Evolutionary conservation across 2,113 vertebrate species (phyloP).

Genomic region (Emydocephalus ijimae): DNA sequence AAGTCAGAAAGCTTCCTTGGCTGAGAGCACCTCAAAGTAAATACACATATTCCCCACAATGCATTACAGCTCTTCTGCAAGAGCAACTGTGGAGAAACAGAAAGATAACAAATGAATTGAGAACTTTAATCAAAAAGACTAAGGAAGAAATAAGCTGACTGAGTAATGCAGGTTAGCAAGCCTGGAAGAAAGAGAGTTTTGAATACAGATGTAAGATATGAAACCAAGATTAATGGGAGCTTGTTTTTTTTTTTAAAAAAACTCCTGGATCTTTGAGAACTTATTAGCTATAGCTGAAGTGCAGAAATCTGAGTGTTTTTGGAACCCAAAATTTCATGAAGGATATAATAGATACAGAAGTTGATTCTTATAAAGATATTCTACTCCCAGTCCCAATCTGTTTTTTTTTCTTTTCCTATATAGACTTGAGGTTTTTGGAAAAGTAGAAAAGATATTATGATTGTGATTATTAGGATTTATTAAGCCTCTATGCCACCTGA

Average conservation of each 20-base stretch:
- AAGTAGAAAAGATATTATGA: background rate
- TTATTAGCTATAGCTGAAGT: constrained; percentile 39
- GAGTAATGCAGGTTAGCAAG: constrained; percentile 62
- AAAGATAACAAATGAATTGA: constrained; percentile 63
- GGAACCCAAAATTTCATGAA: constrained; percentile 9
- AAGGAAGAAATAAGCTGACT: constrained; percentile 66
- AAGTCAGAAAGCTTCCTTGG: constrained; percentile 49
- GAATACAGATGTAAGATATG: constrained; percentile 66
- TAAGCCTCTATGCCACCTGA: background rate
- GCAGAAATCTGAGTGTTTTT: constrained; percentile 44
- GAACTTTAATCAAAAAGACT: constrained; percentile 69
- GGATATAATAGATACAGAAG: background rate
- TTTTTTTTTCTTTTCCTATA: background rate
- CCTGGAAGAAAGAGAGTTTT: constrained; percentile 67
- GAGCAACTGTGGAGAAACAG: constrained; percentile 58
- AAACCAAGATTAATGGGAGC: constrained; percentile 59
- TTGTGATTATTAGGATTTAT: background rate
- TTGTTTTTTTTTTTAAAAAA: constrained; percentile 35
- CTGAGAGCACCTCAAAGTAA: constrained; percentile 52
- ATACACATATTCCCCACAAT: constrained; percentile 66
- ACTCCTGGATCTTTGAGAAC: constrained; percentile 51
- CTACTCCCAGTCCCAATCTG: constrained; percentile 36
- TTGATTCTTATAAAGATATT: background rate
- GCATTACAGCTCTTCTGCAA: constrained; percentile 61
- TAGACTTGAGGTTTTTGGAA: background rate